Evolutionary conservation across 37 sponge, comb jelly and placozoan genomes (phyloP), one percentile per base, ranked within the genome.

Genomic region (Spongilla lacustris): DNA sequence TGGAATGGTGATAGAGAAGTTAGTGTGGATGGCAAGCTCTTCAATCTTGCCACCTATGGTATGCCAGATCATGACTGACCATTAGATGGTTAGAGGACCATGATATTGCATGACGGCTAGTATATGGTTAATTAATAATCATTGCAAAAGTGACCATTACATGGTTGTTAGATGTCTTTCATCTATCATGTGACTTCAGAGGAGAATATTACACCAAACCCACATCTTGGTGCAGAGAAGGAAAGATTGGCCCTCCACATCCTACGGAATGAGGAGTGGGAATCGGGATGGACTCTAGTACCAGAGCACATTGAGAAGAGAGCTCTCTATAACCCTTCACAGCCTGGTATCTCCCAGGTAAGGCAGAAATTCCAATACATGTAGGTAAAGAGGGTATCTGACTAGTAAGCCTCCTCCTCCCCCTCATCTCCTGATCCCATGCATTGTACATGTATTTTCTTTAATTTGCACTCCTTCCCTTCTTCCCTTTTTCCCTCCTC

Each of bases 291-390:
- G 46, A 91, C 83, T 14, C 82, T 97, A 8, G 97, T 98, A 12
- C 97, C 99, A 0, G 99, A 98, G 79, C 99, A 98, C 68, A 73
- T 98, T 3, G 99, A 98, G 82, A 89, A 84, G 72, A 86, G 99
- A 33, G 89, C 95, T 14, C 91, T 98, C 36, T 95, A 89, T 91
- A 98, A 84, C 75, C 97, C 97, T 19, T 46, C 93, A 68, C 88
- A 88, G 32, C 96, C 96, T 22, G 89, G 85, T 70, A 88, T 96
- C 0, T 89, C 89, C 13, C 94, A 93, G 83, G 94, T 94, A 37
- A n/a, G n/a, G n/a, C n/a, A n/a, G n/a, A n/a, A n/a, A n/a, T n/a
- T n/a, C n/a, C n/a, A n/a, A n/a, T n/a, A n/a, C n/a, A n/a, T n/a
- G n/a, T n/a, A n/a, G n/a, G n/a, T n/a, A n/a, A n/a, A 23, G 70